Percentiles rank a stretch among this genome's conserved stretches.
Conservation (phyloP, 2,888 invertebrate genomes). For the Melinopterus prodromus region DNA sequence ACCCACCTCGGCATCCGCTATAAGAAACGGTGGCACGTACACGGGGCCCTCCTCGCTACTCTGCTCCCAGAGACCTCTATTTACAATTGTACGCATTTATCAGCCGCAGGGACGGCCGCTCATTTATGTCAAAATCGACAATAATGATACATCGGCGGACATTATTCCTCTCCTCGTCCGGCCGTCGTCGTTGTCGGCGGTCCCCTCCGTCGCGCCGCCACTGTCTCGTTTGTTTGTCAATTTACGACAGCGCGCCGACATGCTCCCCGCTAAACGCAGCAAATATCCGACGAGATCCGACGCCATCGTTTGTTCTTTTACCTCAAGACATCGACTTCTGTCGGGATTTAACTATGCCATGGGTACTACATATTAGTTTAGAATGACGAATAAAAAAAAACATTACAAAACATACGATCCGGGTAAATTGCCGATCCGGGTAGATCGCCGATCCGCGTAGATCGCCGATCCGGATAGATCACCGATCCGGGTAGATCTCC, state of each 20-base stretch:
- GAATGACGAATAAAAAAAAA: too few relatives aligned
- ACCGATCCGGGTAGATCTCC: too few relatives aligned
- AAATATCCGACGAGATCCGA: neutral
- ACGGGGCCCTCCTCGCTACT: conserved; percentile 7
- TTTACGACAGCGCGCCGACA: conserved; percentile 19
- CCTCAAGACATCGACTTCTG: neutral
- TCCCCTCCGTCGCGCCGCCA: conserved; percentile 15
- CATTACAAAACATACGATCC: too few relatives aligned
- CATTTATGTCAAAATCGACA: conserved; percentile 57
- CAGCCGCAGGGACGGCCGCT: conserved; percentile 43
- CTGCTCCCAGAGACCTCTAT: conserved; percentile 24
- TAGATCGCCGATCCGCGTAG: too few relatives aligned
- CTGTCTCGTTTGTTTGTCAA: conserved; percentile 27
- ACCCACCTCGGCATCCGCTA: conserved; percentile 27
- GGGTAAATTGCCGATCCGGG: too few relatives aligned
- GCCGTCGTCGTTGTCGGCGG: conserved; percentile 9
- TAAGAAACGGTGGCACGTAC: conserved; percentile 26
- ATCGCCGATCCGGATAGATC: too few relatives aligned
- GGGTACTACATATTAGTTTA: too few relatives aligned
- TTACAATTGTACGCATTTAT: conserved; percentile 34
- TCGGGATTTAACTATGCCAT: neutral
- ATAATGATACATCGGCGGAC: conserved; percentile 52
- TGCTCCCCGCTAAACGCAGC: conserved; percentile 17
- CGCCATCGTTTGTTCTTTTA: neutral
- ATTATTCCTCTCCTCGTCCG: conserved; percentile 38